Base-by-base conservation (phyloP, 2,888 invertebrate genomes). In the Agrochola lychnidis region DNA sequence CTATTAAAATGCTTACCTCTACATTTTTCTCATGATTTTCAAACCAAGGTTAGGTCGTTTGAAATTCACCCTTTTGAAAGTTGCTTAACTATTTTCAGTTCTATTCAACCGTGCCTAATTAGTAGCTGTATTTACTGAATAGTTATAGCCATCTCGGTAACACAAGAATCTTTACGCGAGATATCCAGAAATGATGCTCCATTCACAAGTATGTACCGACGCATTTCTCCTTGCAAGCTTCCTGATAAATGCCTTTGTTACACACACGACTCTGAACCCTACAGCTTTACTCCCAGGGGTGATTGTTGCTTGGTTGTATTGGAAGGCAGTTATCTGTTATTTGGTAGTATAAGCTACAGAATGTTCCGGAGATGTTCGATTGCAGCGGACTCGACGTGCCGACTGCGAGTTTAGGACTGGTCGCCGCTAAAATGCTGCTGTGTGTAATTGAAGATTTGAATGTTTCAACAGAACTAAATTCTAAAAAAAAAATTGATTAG, bases 311-410 rank as follows among this genome's bases (percentile, higher is more conserved):
- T 72, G 75, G 16, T 48, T 48, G 56, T 74, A 57, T 40, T 63
- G 25, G 45, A 69, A 80, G 85, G 81, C 73, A 87, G 88, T 86
- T 90, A 88, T 85, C 83, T 79, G 88, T 87, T 89, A 91, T 92
- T 90, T 86, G 87, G 88, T 89, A 85, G 85, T 87, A 90, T 87
- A 90, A 88, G 87, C 87, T 87, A 88, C 87, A 92, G 93, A 91
- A 92, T 92, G 92, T 89, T 87, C 89, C 87, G 83, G 89, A 91
- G 92, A 92, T 91, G 92, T 92, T 91, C 91, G 91, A 93, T 91
- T 90, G 92, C 90, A 90, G 88, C 89, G 88, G 81, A 89, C 88
- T 88, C 89, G 88, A 90, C 90, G 90, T 89, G 87, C 90, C 89
- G 86, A 87, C 89, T 89, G 87, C 87, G 82, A 89, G 89, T 75